A percentile compares a stretch with the other conserved stretches of the same genome.
phyloP scores from a whole-genome alignment of 1,140 invertebrate species.

The Globodera ellingtonae region DNA sequence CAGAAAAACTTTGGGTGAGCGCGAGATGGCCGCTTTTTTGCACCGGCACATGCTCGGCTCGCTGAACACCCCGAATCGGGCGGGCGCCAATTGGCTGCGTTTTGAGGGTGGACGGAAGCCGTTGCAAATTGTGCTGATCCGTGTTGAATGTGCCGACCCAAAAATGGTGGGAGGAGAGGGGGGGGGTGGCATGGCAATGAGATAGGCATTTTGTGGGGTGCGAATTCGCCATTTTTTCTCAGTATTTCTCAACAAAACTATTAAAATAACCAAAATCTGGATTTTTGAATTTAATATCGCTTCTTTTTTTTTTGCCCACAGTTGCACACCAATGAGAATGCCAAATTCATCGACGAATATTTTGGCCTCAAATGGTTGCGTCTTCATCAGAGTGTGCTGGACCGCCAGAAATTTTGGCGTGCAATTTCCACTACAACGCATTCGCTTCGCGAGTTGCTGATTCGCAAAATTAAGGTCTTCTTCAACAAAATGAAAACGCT shows the following conservation, averaged over 20 bases:
- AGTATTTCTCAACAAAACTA: too few species aligned
- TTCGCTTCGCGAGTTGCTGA: conserved; percentile 21
- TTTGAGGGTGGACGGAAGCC: conserved; percentile 23
- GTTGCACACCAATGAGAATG: neutral
- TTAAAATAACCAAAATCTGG: too few species aligned
- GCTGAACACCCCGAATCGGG: neutral
- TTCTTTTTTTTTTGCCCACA: neutral
- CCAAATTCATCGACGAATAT: conserved; percentile 34
- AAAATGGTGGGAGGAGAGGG: conserved; percentile 24
- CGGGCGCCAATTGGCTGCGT: conserved; percentile 15
- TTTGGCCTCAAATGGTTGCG: conserved; percentile 29
- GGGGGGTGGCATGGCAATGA: too few species aligned
- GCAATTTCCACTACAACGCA: conserved; percentile 30
- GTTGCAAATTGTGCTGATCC: conserved; percentile 29
- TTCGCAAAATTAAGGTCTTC: conserved; percentile 35
- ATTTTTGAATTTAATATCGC: too few species aligned
- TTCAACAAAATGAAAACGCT: conserved; percentile 17
- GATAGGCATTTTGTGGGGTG: neutral
- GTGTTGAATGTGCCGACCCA: conserved; percentile 20
- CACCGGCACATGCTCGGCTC: conserved; percentile 18
- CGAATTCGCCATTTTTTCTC: too few species aligned
- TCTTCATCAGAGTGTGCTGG: conserved; percentile 8
- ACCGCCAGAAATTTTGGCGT: conserved; percentile 33
- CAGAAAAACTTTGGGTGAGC: conserved; percentile 13
- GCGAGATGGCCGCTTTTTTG: conserved; percentile 14